Percentiles rank a stretch among this genome's conserved stretches.
phyloP scores from a whole-genome alignment of 2,888 invertebrate genomes.

The Bellardia bayeri region DNA sequence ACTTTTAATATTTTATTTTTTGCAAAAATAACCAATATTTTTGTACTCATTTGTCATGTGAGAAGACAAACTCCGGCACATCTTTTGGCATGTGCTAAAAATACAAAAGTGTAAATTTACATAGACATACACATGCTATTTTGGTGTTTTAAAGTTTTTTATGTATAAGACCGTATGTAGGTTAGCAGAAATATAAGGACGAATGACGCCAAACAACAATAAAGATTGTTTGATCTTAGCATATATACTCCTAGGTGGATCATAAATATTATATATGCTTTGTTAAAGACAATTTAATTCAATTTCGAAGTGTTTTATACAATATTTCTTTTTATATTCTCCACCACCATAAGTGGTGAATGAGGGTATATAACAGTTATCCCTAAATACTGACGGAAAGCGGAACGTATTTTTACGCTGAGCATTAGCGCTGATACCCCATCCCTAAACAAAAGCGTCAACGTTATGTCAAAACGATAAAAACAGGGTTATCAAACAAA shows the following conservation, averaged over 20 bases:
- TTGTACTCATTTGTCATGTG: conserved; percentile 59
- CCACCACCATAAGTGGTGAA: no score
- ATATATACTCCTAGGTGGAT: not conserved
- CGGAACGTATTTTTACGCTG: no score
- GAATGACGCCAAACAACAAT: not conserved
- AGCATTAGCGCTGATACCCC: no score
- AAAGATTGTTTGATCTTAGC: not conserved
- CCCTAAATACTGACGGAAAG: no score
- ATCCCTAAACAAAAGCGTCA: no score
- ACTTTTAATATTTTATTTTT: conserved; percentile 3
- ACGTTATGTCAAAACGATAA: no score
- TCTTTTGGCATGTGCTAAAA: conserved; percentile 36
- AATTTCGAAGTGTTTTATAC: no score
- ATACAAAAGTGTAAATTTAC: conserved; percentile 39
- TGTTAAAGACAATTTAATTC: no score
- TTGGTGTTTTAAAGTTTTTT: not conserved
- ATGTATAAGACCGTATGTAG: not conserved
- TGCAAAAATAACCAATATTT: conserved; percentile 40
- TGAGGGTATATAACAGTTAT: no score
- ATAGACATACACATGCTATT: not conserved
- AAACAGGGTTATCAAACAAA: no score
- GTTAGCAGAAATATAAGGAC: conserved; percentile 4
- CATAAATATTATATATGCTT: no score
- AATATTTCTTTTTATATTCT: no score
- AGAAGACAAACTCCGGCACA: conserved; percentile 22